These are phyloP conservation scores for Halisarca cf. caerulea DNA, from an alignment of 37 sponge, comb jelly and placozoan species.

Conservation along the genomic window DNA sequence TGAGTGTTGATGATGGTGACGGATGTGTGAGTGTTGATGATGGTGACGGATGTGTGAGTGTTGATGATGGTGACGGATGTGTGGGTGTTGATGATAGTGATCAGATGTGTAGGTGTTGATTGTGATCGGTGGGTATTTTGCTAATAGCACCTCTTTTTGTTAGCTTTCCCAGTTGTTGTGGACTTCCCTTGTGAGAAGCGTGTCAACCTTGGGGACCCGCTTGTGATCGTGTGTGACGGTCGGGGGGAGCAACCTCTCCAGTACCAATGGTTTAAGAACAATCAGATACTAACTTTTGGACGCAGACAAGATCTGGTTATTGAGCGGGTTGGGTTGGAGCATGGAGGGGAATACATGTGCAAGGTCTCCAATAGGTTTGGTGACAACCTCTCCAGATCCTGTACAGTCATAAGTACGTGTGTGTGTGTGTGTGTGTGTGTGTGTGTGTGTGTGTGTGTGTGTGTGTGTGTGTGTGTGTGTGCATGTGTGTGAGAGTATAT, in stretches of 20 bases:
- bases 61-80: no score
- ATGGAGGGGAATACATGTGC: slow-evolving; percentile 66
- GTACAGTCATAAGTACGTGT: slow-evolving; percentile 38
- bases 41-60: no score
- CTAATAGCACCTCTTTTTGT: not conserved
- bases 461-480: no score
- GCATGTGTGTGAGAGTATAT: no score
- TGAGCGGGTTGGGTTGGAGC: not conserved
- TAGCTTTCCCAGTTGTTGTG: slow-evolving; percentile 28
- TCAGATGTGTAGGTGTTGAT: no score
- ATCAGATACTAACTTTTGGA: slow-evolving; percentile 35
- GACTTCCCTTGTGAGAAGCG: slow-evolving; percentile 26
- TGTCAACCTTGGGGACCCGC: slow-evolving; percentile 23
- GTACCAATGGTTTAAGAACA: slow-evolving; percentile 83
- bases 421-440: no score
- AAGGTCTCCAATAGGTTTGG: slow-evolving; percentile 55
- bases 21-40: no score
- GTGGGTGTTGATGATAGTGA: no score
- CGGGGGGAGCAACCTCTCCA: slow-evolving; percentile 31
- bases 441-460: no score
- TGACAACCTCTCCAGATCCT: slow-evolving; percentile 35
- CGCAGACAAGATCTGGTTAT: slow-evolving; percentile 36
- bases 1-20: no score
- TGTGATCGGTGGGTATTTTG: no score
- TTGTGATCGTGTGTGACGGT: slow-evolving; percentile 29